Evolutionary conservation across 2,888 invertebrate species (phyloP).

Genomic region (Strigamia transsilvanica): DNA sequence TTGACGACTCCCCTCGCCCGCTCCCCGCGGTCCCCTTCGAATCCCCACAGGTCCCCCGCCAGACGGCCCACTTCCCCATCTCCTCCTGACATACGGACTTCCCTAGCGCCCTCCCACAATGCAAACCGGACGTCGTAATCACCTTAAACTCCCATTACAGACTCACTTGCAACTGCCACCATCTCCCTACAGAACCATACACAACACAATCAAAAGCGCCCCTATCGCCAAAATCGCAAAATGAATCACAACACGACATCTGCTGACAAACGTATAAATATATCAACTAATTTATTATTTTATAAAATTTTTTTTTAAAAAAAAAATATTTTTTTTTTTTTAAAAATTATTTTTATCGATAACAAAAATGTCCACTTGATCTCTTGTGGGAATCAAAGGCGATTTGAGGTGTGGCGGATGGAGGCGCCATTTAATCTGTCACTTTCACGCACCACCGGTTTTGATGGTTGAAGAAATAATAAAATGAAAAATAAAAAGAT

Average conservation of each 20-base stretch:
- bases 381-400: neutral
- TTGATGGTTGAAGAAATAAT: neutral
- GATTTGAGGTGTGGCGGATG: neutral
- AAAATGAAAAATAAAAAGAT: neutral
- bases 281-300: neutral
- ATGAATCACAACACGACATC: neutral
- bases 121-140: neutral
- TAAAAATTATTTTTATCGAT: neutral
- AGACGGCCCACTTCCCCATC: neutral
- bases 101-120: slow-evolving; percentile 6
- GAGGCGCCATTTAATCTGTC: neutral
- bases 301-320: too few species aligned
- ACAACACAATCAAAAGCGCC: neutral
- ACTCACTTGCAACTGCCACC: slow-evolving; percentile 4
- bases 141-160: slow-evolving; percentile 1
- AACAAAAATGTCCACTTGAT: too few species aligned
- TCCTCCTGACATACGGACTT: neutral
- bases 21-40: neutral
- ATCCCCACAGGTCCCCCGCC: neutral
- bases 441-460: neutral
- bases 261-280: slow-evolving; percentile 4
- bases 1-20: neutral
- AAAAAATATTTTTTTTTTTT: neutral
- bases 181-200: neutral
- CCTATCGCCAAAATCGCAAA: neutral